Conservation (phyloP, 2,888 invertebrate species). For the Tetranychus truncatus region DNA sequence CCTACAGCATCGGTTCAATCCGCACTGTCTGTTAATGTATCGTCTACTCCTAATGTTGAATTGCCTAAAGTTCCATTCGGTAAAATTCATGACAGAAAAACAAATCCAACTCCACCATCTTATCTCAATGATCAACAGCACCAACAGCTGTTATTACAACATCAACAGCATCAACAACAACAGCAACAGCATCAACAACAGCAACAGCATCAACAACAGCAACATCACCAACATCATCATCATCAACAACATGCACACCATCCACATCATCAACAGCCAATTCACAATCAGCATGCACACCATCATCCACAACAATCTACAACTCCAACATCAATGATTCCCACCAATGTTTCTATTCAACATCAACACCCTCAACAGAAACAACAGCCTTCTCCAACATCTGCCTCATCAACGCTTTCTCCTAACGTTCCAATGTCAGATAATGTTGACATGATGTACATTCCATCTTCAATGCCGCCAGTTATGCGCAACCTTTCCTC, state of each 20-base stretch:
- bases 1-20: background rate
- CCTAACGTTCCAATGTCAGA: slow-evolving; percentile 17
- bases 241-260: background rate
- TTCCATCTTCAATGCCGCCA: background rate
- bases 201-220: background rate
- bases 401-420: background rate
- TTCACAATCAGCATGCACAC: background rate
- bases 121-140: slow-evolving; percentile 44
- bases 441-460: background rate
- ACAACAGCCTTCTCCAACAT: slow-evolving; percentile 8
- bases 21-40: background rate
- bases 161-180: slow-evolving; percentile 12
- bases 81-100: too few relatives aligned
- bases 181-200: slow-evolving; percentile 10
- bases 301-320: background rate
- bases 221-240: background rate
- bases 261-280: background rate
- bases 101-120: slow-evolving; percentile 29
- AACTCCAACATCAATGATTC: background rate
- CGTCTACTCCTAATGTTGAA: too few relatives aligned
- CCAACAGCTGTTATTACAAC: slow-evolving; percentile 15
- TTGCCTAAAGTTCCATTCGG: too few relatives aligned
- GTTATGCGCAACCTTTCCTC: background rate
- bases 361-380: background rate
- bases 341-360: slow-evolving; percentile 5